Evolutionary conservation across 2,888 invertebrate species (phyloP).

Genomic region (Melieria crassipennis): DNA sequence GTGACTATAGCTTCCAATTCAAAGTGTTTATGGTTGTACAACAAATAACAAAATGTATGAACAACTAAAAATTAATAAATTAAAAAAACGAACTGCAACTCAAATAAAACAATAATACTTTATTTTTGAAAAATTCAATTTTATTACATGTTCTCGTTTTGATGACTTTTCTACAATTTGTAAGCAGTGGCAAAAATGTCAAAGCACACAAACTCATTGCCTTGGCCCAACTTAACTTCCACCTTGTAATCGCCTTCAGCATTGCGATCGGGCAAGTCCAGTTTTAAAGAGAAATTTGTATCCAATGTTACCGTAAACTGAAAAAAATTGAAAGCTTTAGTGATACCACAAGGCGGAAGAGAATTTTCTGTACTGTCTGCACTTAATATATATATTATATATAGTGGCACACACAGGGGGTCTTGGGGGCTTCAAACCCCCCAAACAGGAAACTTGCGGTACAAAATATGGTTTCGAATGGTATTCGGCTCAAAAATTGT

Average conservation of each 20-base stretch:
- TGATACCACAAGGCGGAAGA: no score
- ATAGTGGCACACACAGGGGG: background rate
- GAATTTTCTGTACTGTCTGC: no score
- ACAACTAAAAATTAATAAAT: no score
- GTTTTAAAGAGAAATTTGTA: conserved; percentile 2
- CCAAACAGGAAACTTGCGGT: background rate
- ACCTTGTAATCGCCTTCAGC: conserved; percentile 25
- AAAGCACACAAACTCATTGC: conserved; percentile 17
- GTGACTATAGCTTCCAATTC: no score
- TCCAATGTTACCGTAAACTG: conserved; percentile 16
- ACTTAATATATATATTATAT: background rate
- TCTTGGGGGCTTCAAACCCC: background rate
- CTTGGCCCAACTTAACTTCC: conserved; percentile 20
- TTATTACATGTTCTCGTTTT: no score
- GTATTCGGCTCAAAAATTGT: no score
- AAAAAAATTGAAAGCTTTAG: background rate
- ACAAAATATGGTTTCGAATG: background rate
- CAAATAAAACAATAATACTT: no score
- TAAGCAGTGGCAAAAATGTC: conserved; percentile 19
- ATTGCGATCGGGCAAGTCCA: conserved; percentile 15
- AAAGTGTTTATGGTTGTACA: no score
- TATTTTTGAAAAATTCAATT: no score
- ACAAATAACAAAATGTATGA: no score
- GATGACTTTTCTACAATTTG: background rate
- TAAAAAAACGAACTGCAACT: no score